Evolutionary conservation across 2,888 invertebrate species (phyloP).

Genomic region (Eudasyphora cyanicolor): DNA sequence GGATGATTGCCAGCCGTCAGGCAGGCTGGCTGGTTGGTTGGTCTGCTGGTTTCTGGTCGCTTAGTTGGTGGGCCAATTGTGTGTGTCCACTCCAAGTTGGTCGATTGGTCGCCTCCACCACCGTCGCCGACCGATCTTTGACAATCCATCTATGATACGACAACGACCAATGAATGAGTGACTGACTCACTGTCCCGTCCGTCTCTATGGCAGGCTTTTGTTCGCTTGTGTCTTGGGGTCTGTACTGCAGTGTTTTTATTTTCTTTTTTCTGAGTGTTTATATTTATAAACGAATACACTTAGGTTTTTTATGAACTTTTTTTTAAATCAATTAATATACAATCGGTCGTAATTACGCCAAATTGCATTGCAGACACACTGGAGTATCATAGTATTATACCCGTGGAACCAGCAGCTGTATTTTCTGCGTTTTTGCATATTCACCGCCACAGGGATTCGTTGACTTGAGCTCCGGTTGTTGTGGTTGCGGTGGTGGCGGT

Average conservation of each 20-base stretch:
- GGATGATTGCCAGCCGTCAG: neutral
- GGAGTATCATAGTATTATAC: neutral
- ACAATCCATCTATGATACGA: too few species aligned
- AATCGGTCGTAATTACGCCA: constrained; percentile 40
- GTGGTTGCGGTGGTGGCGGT: too few species aligned
- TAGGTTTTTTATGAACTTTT: neutral
- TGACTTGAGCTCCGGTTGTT: neutral
- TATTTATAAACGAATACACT: too few species aligned
- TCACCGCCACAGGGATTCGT: neutral
- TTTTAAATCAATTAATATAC: constrained; percentile 39
- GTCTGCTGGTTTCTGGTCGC: neutral
- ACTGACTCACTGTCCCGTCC: neutral
- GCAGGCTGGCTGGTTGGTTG: neutral
- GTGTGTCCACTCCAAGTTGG: neutral
- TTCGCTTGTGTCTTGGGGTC: neutral
- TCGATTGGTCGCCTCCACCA: neutral
- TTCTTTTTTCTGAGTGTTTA: neutral
- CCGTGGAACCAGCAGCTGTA: neutral
- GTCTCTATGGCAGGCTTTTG: neutral
- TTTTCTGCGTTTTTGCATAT: neutral
- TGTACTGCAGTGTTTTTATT: neutral
- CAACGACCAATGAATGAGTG: neutral
- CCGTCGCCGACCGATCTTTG: neutral
- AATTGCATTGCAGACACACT: constrained; percentile 38
- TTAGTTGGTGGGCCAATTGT: neutral